phyloP scores from a whole-genome alignment of 2,797 vertebrate genomes.

The Lemur catta region DNA sequence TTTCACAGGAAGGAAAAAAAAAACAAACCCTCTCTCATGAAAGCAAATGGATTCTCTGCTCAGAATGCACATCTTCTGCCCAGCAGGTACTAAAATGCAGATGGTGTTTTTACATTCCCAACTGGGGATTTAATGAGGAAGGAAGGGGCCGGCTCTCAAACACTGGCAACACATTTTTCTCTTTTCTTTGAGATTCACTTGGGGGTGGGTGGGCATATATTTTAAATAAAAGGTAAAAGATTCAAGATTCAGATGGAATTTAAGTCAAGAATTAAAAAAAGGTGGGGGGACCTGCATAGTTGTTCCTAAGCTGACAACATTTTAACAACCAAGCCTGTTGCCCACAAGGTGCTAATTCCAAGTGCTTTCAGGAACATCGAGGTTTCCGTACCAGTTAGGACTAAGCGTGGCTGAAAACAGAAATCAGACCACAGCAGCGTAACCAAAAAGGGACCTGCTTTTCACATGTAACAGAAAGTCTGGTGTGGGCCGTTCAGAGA shows the following conservation, averaged over 20 bases:
- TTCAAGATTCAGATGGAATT: background rate
- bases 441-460: background rate
- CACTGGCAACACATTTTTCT: background rate
- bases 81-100: slow-evolving; percentile 64
- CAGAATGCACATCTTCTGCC: slow-evolving; percentile 45
- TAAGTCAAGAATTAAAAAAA: background rate
- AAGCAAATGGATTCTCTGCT: slow-evolving; percentile 71
- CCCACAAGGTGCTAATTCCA: background rate
- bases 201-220: background rate
- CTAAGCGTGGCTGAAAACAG: background rate
- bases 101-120: slow-evolving; percentile 46
- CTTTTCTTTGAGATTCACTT: background rate
- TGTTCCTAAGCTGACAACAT: background rate
- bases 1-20: slow-evolving; percentile 54
- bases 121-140: slow-evolving; percentile 17
- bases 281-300: background rate
- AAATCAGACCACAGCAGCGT: background rate
- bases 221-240: slow-evolving; percentile 38
- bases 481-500: background rate
- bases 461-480: background rate
- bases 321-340: background rate
- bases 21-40: slow-evolving; percentile 42
- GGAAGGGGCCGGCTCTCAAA: background rate
- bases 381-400: background rate
- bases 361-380: background rate